These are phyloP conservation scores for Mirza zaza DNA, from an alignment of 2,113 vertebrate species.

Conservation along the genomic window DNA sequence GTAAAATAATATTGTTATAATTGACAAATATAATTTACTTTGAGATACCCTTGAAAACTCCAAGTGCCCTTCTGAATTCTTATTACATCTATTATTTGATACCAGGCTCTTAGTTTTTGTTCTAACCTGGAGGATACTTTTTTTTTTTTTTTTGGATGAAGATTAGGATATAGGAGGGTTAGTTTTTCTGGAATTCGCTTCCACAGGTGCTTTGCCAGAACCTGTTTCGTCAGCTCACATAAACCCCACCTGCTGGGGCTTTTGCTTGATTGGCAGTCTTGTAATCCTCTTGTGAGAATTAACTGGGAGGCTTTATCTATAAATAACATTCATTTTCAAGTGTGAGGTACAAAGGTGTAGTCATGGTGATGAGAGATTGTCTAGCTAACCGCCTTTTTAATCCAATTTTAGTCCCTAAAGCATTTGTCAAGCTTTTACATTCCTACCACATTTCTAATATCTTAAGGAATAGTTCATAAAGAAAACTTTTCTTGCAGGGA, in stretches of 20 bases:
- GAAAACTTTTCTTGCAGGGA: slow-evolving; percentile 35
- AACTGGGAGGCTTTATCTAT: slow-evolving; percentile 62
- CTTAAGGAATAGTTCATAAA: background rate
- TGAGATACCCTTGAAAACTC: background rate
- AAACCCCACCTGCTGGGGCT: background rate
- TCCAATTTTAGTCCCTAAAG: slow-evolving; percentile 24
- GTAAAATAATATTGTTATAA: background rate
- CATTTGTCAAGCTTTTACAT: background rate
- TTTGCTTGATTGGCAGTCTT: slow-evolving; percentile 54
- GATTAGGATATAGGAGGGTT: background rate
- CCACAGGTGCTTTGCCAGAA: slow-evolving; percentile 36
- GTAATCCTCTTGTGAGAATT: slow-evolving; percentile 75
- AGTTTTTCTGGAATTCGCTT: slow-evolving; percentile 26
- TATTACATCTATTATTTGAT: background rate
- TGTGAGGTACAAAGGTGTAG: slow-evolving; percentile 21
- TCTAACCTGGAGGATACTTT: background rate
- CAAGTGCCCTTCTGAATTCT: background rate
- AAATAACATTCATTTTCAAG: slow-evolving; percentile 66
- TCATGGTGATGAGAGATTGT: slow-evolving; percentile 29
- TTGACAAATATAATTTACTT: slow-evolving; percentile 20
- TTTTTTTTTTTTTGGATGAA: background rate
- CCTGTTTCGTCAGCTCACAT: slow-evolving; percentile 42
- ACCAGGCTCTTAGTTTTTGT: background rate
- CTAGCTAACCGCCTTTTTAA: slow-evolving; percentile 7
- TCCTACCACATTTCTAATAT: slow-evolving; percentile 25